phyloP scores from a whole-genome alignment of 1,140 invertebrate genomes.

The Phymorhynchus buccinoides region DNA sequence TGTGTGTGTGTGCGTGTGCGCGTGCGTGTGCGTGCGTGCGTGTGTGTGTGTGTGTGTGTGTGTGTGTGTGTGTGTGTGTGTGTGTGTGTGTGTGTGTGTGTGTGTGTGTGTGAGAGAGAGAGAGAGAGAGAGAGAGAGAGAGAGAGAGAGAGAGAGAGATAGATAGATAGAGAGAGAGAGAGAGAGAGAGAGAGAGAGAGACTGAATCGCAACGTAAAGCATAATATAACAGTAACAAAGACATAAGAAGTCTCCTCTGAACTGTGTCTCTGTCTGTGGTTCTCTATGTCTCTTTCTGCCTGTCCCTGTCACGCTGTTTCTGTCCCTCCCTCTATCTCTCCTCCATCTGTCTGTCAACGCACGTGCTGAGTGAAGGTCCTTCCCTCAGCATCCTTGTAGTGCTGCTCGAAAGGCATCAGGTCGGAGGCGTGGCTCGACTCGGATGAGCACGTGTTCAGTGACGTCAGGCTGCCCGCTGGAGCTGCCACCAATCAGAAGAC shows the following conservation, averaged over 20 bases:
- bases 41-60: background rate
- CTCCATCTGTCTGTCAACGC: background rate
- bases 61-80: conserved; percentile 6
- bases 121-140: no score
- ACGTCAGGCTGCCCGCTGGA: conserved; percentile 40
- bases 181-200: no score
- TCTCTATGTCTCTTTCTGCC: no score
- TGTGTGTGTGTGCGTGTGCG: background rate
- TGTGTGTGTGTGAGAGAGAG: background rate
- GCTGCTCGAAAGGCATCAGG: conserved; percentile 51
- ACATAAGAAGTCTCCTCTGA: no score
- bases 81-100: background rate
- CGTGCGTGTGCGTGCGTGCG: background rate
- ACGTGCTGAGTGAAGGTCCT: conserved; percentile 63
- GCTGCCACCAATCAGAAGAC: background rate
- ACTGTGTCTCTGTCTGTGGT: no score
- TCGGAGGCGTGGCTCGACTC: conserved; percentile 63
- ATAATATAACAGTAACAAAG: no score
- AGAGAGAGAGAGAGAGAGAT: no score
- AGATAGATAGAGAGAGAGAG: no score
- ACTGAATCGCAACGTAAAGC: no score
- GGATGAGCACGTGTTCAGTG: conserved; percentile 52
- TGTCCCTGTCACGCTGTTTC: no score
- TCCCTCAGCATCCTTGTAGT: conserved; percentile 58
- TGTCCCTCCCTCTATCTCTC: no score